phyloP scores from a whole-genome alignment of 2,113 vertebrate species.

The Oncorhynchus nerka region DNA sequence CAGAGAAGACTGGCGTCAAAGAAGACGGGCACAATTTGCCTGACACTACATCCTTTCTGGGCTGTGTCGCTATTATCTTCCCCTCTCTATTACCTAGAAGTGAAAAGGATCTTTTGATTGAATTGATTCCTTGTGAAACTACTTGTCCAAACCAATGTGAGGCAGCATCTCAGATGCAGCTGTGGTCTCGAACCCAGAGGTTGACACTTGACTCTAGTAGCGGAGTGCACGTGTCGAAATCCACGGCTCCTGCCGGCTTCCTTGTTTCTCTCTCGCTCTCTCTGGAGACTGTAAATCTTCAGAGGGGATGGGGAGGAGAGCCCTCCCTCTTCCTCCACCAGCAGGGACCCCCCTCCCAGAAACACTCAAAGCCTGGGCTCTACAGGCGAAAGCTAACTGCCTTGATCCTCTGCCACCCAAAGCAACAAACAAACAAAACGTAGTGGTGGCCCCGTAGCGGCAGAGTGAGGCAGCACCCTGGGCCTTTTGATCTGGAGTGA shows the following conservation, averaged over 20 bases:
- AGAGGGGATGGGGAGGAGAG: constrained; percentile 44
- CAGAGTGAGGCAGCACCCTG: constrained; percentile 61
- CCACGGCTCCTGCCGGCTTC: constrained; percentile 59
- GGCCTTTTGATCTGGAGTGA: constrained; percentile 75
- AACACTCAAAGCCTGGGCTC: constrained; percentile 71
- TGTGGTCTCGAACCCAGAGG: constrained; percentile 39
- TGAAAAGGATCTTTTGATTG: constrained; percentile 29
- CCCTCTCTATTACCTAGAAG: neutral
- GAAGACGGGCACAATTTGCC: no score
- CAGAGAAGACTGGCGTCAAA: no score
- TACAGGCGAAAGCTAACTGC: constrained; percentile 79
- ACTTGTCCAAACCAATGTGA: constrained; percentile 72
- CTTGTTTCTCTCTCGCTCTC: constrained; percentile 24
- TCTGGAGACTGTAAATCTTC: constrained; percentile 57
- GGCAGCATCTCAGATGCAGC: constrained; percentile 57
- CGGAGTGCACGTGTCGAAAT: constrained; percentile 67
- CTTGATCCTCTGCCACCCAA: constrained; percentile 74
- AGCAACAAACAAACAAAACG: constrained; percentile 64
- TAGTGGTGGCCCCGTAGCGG: constrained; percentile 43
- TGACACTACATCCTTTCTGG: neutral
- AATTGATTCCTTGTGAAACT: constrained; percentile 47
- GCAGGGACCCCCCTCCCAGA: constrained; percentile 66
- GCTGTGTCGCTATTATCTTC: constrained; percentile 7
- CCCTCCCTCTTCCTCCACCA: constrained; percentile 69
- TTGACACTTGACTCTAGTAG: constrained; percentile 56